A percentile compares a stretch with the other conserved stretches of the same genome.
phyloP scores from a whole-genome alignment of 2,888 invertebrate species.

The Idaea aversata region DNA sequence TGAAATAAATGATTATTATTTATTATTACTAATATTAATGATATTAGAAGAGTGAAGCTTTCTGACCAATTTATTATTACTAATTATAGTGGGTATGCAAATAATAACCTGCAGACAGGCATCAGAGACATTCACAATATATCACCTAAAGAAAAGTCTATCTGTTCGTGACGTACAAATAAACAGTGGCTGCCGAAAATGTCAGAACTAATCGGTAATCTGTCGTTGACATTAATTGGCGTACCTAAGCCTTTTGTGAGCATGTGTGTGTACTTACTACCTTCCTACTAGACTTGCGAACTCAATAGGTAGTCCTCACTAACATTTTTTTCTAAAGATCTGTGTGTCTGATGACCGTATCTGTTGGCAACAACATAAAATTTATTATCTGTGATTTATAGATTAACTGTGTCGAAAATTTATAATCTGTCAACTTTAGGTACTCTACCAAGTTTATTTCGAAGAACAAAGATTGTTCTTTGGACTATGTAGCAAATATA shows the following conservation, averaged over 20 bases:
- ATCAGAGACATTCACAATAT: not conserved
- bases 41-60: too few species aligned
- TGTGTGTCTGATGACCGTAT: not conserved
- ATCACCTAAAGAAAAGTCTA: constrained; percentile 1
- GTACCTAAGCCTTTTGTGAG: constrained; percentile 2
- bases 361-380: not conserved
- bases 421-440: not conserved
- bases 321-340: not conserved
- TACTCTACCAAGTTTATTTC: not conserved
- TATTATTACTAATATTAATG: too few species aligned
- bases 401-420: not conserved
- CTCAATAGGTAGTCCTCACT: not conserved
- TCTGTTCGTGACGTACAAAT: constrained; percentile 33
- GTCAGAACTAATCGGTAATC: constrained; percentile 19
- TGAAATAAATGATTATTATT: too few species aligned
- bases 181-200: constrained; percentile 20
- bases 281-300: not conserved
- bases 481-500: too few species aligned
- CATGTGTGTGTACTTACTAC: not conserved
- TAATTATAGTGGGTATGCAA: not conserved
- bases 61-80: too few species aligned
- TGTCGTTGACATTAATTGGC: constrained; percentile 19
- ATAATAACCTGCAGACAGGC: not conserved
- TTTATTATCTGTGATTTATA: not conserved
- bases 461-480: too few species aligned